Percentiles rank a stretch among this genome's conserved stretches.
phyloP scores from a whole-genome alignment of 2,113 vertebrate genomes.

The Sinosuthora webbiana region DNA sequence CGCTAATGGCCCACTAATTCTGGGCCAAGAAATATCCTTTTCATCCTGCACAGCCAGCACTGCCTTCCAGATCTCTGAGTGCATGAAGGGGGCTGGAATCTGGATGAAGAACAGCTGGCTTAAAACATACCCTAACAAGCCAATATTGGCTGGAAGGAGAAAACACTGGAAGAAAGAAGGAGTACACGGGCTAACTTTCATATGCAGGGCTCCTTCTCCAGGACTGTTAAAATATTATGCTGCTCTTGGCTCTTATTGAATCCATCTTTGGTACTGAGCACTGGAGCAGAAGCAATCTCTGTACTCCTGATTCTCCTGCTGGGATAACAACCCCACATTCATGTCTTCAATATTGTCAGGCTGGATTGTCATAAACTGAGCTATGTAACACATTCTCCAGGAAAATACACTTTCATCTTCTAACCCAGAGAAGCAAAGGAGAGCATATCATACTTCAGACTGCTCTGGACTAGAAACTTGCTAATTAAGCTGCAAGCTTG shows the following conservation, averaged over 20 bases:
- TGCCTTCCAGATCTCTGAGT: conserved; percentile 50
- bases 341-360: neutral
- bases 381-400: neutral
- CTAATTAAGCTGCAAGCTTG: neutral
- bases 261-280: neutral
- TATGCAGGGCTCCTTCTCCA: neutral
- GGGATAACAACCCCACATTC: neutral
- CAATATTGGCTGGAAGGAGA: conserved; percentile 5
- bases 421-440: neutral
- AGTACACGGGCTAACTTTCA: neutral
- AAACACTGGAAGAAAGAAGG: neutral
- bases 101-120: conserved; percentile 56
- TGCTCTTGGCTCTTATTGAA: neutral
- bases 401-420: neutral
- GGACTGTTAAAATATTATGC: neutral
- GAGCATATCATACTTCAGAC: neutral
- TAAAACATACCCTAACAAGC: neutral
- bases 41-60: conserved; percentile 13
- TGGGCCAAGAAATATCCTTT: conserved; percentile 45
- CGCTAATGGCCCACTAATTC: conserved; percentile 10
- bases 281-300: neutral
- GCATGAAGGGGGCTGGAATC: conserved; percentile 30
- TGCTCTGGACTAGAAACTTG: neutral
- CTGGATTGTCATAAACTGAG: neutral
- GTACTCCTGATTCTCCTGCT: neutral